phyloP scores from a whole-genome alignment of 2,888 invertebrate genomes.

The Morpho helenor region DNA sequence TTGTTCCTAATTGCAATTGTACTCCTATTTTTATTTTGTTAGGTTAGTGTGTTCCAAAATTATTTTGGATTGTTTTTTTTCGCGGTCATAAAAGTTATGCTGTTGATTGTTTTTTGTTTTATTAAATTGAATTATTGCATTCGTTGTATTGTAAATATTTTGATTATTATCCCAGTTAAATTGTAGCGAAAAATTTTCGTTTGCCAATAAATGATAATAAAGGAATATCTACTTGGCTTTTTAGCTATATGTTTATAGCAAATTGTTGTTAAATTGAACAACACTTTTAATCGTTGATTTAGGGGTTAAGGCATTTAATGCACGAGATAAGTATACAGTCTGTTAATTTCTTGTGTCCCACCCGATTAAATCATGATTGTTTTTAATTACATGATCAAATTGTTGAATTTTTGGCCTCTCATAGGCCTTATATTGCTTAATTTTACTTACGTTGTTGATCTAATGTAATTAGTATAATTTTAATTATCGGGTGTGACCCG shows the following conservation, averaged over 20 bases:
- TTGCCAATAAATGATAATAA: too few species aligned
- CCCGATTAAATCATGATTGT: not conserved
- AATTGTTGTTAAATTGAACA: too few species aligned
- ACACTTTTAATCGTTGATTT: too few species aligned
- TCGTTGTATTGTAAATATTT: too few species aligned
- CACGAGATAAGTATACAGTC: too few species aligned
- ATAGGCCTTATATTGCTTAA: slow-evolving; percentile 15
- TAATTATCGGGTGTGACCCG: slow-evolving; percentile 18
- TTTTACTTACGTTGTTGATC: slow-evolving; percentile 18
- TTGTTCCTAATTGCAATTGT: slow-evolving; percentile 13
- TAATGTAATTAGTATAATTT: slow-evolving; percentile 18
- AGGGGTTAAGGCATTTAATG: too few species aligned
- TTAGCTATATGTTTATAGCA: too few species aligned
- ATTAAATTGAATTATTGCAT: not conserved
- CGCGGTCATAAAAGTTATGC: not conserved
- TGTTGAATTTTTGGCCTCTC: slow-evolving; percentile 10
- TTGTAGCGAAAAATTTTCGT: too few species aligned
- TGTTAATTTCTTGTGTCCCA: not conserved
- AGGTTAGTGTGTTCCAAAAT: not conserved
- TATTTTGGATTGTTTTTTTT: not conserved
- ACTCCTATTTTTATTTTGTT: not conserved
- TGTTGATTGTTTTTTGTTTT: not conserved
- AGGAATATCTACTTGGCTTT: too few species aligned
- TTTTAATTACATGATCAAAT: not conserved
- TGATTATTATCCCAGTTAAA: too few species aligned